Evolutionary conservation across 2,797 vertebrate genomes (phyloP).

Genomic region (Myotis pilosus): DNA sequence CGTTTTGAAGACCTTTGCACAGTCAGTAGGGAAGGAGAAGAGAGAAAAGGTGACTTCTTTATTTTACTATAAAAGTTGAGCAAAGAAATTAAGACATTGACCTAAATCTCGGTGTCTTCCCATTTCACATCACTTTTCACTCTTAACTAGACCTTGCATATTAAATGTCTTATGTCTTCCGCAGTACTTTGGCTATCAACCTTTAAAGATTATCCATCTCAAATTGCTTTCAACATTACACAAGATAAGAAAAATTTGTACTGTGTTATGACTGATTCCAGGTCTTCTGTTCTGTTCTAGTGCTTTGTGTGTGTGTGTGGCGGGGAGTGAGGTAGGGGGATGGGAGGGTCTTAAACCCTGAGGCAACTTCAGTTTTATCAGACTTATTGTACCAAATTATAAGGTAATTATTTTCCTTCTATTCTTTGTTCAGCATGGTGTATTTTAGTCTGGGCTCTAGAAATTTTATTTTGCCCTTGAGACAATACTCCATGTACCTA

Average conservation of each 20-base stretch:
- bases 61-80: not conserved
- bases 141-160: not conserved
- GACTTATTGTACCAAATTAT: not conserved
- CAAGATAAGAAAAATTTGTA: not conserved
- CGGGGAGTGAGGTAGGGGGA: too few relatives aligned
- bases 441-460: not conserved
- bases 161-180: not conserved
- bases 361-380: not conserved
- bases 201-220: not conserved
- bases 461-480: not conserved
- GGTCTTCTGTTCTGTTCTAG: not conserved
- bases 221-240: not conserved
- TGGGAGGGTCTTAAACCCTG: not conserved
- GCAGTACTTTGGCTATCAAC: not conserved
- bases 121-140: not conserved
- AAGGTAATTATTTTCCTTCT: not conserved
- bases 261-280: not conserved
- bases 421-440: not conserved
- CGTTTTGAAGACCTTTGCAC: not conserved
- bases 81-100: not conserved
- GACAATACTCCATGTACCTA: not conserved
- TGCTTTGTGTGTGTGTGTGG: not conserved
- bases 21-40: not conserved
- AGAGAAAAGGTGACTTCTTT: not conserved
- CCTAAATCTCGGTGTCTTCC: not conserved